These are phyloP conservation scores for Opisthocomus hoazin DNA, from an alignment of 2,113 vertebrate species.

Conservation along the genomic window DNA sequence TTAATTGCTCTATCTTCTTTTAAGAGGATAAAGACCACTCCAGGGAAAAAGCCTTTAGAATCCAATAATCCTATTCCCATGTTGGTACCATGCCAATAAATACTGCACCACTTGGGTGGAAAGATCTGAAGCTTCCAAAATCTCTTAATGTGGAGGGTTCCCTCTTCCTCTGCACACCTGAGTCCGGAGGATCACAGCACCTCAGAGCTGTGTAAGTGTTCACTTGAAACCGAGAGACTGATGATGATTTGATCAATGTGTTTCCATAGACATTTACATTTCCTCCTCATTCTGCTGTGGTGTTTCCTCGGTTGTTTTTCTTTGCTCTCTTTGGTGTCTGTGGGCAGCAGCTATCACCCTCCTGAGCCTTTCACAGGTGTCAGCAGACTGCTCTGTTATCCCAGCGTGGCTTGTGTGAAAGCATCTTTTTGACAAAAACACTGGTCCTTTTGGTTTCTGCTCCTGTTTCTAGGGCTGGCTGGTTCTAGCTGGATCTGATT, in stretches of 20 bases:
- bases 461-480: background rate
- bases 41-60: conserved; percentile 38
- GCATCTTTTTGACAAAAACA: background rate
- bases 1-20: conserved; percentile 52
- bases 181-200: background rate
- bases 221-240: background rate
- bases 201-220: background rate
- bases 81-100: background rate
- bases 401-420: background rate
- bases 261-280: background rate
- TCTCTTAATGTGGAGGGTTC: background rate
- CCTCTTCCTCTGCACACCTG: background rate
- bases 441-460: background rate
- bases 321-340: background rate
- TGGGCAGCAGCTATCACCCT: background rate
- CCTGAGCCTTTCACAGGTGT: background rate
- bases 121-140: background rate
- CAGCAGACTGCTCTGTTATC: background rate
- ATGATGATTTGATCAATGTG: background rate
- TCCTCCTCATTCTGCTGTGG: background rate
- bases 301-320: background rate
- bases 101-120: background rate
- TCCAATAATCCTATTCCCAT: conserved; percentile 4
- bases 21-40: conserved; percentile 54
- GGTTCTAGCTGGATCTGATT: background rate